Base-by-base conservation (phyloP, 2,113 vertebrate genomes). In the Chiloscyllium plagiosum region DNA sequence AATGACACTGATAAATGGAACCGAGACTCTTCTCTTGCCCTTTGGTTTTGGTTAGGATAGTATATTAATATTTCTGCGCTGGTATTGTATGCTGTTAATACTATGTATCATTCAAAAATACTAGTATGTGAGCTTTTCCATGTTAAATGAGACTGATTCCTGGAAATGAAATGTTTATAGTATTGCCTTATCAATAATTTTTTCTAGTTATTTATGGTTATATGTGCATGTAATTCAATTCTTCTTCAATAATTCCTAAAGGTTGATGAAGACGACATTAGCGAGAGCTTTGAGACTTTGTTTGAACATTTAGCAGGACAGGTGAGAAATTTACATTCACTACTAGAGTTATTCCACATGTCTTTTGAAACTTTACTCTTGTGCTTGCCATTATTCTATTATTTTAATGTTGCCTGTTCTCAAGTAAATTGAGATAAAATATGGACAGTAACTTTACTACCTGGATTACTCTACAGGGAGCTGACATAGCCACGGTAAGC, bases 271-370 rank as follows among this genome's bases (percentile, higher is more conserved):
- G 98, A 98, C 0, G 96, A 97, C 96, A 98, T 98, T 0, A 97
- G 98, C 0, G 96, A 97, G 17, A 97, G 95, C 24, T 98, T 98
- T 96, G 97, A 97, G 96, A 98, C 95, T 96, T 96, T 98, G 95
- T 98, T 98, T 95, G 96, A 96, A 61, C 97, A 98, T 96, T 89
- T 98, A 90, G 98, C 98, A 1, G 98, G 98, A 96, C 97, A 96
- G 96, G 98, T 98, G 96, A 97, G 98, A 97, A 2, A 96, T n/a
- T 37, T 52, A 26, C 95, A 42, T 72, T 95, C 80, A 37, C 61
- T 66, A 65, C 56, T 65, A 10, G 19, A 3, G 13, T 93, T 93
- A 37, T 42, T 83, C 19, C 80, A 83, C 17, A 20, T 47, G 19
- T 22, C 29, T 66, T 93, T 93, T 37, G 33, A 10, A 47, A 68